Evolutionary conservation across 2,113 vertebrate genomes (phyloP).

Genomic region (Pleuronectes platessa): DNA sequence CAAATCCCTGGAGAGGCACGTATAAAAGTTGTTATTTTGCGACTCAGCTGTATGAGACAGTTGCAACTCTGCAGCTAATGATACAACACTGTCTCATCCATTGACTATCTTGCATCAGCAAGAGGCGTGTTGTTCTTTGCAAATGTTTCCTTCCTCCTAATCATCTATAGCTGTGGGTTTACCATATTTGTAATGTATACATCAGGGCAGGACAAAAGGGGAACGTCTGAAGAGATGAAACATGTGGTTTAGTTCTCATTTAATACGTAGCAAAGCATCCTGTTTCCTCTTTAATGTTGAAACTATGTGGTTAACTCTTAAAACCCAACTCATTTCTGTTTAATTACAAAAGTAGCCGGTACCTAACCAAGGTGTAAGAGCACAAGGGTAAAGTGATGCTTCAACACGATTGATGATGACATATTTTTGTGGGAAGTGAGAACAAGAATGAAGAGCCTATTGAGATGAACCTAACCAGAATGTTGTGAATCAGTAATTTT

Average conservation of each 20-base stretch:
- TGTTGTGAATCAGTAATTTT: neutral
- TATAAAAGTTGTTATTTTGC: neutral
- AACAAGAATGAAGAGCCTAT: neutral
- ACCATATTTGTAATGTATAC: neutral
- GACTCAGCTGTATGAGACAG: neutral
- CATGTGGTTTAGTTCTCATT: neutral
- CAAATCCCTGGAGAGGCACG: neutral
- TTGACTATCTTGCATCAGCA: conserved; percentile 28
- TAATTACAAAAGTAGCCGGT: conserved; percentile 7
- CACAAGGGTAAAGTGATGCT: neutral
- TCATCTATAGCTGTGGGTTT: neutral
- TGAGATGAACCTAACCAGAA: neutral
- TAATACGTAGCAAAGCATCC: conserved; percentile 19
- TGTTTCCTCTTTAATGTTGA: conserved; percentile 39
- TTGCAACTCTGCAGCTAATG: neutral
- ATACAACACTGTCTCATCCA: conserved; percentile 8
- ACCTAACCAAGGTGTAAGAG: neutral
- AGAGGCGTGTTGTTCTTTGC: conserved; percentile 8
- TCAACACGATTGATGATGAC: neutral
- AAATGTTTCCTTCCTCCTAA: neutral
- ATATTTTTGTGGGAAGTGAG: neutral
- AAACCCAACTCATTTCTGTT: neutral
- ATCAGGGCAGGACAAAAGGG: neutral
- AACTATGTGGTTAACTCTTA: neutral
- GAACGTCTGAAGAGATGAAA: neutral